Conservation (phyloP, 2,113 vertebrate genomes). For the Periophthalmodon schlosseri region DNA sequence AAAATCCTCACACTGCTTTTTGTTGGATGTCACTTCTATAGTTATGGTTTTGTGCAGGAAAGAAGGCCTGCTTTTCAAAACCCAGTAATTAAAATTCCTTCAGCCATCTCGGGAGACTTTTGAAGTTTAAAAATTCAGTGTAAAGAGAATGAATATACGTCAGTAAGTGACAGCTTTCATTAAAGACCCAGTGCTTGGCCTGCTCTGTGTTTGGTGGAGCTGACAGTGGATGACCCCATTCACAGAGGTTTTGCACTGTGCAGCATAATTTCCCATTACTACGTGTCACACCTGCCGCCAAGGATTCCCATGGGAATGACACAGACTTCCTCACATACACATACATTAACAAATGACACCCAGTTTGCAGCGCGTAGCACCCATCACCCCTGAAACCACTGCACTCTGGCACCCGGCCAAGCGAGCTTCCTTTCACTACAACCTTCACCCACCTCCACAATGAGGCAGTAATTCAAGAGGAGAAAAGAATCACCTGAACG, state of each 20-base stretch:
- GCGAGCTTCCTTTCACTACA: constrained; percentile 64
- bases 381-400: constrained; percentile 61
- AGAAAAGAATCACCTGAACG: constrained; percentile 63
- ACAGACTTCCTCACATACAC: constrained; percentile 35
- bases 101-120: constrained; percentile 42
- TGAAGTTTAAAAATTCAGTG: constrained; percentile 30
- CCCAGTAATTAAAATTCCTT: constrained; percentile 40
- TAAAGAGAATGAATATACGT: constrained; percentile 60
- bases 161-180: constrained; percentile 67
- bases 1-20: constrained; percentile 18
- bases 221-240: constrained; percentile 72
- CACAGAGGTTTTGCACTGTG: constrained; percentile 70
- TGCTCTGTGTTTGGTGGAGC: constrained; percentile 56
- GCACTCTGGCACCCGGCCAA: constrained; percentile 63
- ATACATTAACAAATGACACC: constrained; percentile 49
- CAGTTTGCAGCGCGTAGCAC: constrained; percentile 50
- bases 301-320: constrained; percentile 62
- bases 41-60: constrained; percentile 27
- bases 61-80: constrained; percentile 24
- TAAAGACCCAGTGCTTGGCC: constrained; percentile 61
- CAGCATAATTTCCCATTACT: constrained; percentile 77
- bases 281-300: constrained; percentile 74
- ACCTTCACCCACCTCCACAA: constrained; percentile 70
- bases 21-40: constrained; percentile 47
- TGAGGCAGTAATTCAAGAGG: constrained; percentile 64